Base-by-base conservation (phyloP, 2,888 invertebrate genomes). In the Tetranychus truncatus region DNA sequence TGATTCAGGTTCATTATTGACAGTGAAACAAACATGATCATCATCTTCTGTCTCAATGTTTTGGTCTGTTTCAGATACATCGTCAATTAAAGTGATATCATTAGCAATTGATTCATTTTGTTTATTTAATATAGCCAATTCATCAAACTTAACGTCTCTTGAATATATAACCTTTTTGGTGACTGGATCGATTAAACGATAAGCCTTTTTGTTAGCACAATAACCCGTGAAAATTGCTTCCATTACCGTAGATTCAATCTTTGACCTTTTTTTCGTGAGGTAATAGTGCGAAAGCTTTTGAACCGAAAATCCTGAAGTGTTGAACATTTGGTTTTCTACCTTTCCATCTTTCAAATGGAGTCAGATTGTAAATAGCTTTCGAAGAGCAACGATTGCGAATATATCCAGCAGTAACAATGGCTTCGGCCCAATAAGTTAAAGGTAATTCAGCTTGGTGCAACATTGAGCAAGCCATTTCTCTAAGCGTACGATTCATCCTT, bases 401-500 rank as follows among this genome's bases (percentile, higher is more conserved):
- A 74, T 79, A 78, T 24, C 71, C 77, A 9, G 78, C 77, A 20
- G 77, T 79, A 72, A 71, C 55, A 7, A 78, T 69, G 11, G 78
- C 79, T 72, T 79, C 79, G n/a, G 78, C 76, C 75, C 76, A 76
- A 9, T 34, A 66, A 0, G 1, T 45, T 21, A 15, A 1, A 0
- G 74, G 73, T 9, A 76, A 18, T 45, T 66, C 24, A 4, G n/a
- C 65, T 21, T 15, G 44, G 20, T n/a, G 7, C 1, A 76, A 45
- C 76, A 76, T 74, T 18, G 75, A 45, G 0, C 79, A 20, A 1
- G 77, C 76, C 45, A 75, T 74, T 73, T 80, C 79, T 9, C 77
- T 73, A 6, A 80, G 11, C 6, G 79, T 80, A 11, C 77, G 67
- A 73, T 80, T 80, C 76, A 78, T 74, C 6, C 79, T 34, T 72